Percentiles rank a stretch among this genome's conserved stretches.
phyloP scores from a whole-genome alignment of 2,113 vertebrate genomes.

The Sterrhoptilus dennistouni region DNA sequence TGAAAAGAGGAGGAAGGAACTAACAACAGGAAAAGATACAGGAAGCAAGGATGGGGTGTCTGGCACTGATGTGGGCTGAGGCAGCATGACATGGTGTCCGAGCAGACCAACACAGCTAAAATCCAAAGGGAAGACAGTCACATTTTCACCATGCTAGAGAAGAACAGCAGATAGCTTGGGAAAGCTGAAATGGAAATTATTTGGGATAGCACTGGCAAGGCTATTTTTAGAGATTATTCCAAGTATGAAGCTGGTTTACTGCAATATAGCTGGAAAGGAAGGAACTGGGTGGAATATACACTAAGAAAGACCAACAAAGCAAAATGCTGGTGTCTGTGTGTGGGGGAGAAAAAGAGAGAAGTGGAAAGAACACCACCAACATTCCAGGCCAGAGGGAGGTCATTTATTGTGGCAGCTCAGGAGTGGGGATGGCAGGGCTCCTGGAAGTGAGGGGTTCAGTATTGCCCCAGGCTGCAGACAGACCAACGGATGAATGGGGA shows the following conservation, averaged over 20 bases:
- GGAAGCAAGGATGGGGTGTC: not conserved
- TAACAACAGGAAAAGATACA: not conserved
- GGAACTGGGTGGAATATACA: not conserved
- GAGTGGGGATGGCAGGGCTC: not conserved
- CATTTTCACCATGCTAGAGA: not conserved
- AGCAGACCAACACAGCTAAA: not conserved
- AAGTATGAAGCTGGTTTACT: not conserved
- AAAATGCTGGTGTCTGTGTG: not conserved
- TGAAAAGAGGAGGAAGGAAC: not conserved
- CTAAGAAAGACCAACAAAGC: not conserved
- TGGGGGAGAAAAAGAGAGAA: not conserved
- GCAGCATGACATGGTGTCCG: fast-evolving
- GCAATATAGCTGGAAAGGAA: not conserved
- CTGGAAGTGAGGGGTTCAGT: not conserved
- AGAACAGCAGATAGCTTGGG: not conserved
- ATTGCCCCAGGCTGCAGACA: not conserved
- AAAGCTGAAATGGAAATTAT: not conserved
- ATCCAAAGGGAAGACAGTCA: not conserved
- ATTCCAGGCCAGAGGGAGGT: not conserved
- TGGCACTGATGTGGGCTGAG: not conserved
- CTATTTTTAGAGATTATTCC: constrained; percentile 21
- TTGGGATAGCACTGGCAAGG: not conserved
- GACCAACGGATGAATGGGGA: not conserved
- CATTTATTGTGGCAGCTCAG: not conserved
- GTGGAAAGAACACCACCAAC: not conserved